Conservation (phyloP, 2,113 vertebrate genomes). For the Tapirus terrestris region DNA sequence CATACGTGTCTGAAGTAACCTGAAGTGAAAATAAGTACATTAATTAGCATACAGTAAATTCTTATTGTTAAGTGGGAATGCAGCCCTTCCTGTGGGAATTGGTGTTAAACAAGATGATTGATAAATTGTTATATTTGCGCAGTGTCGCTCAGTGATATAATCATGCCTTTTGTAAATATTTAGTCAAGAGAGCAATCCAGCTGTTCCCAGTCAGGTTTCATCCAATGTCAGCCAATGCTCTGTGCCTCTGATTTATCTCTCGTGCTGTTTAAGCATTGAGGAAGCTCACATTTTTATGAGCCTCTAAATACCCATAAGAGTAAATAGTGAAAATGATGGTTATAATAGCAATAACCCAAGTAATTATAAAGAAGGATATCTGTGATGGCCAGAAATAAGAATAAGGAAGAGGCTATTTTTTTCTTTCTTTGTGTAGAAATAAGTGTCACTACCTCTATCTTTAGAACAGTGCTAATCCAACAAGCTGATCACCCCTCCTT, state of each 20-base stretch:
- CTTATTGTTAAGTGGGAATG: conserved; percentile 86
- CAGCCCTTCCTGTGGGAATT: conserved; percentile 85
- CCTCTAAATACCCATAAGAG: conserved; percentile 88
- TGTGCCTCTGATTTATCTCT: conserved; percentile 88
- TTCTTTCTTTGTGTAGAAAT: conserved; percentile 61
- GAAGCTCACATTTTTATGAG: conserved; percentile 89
- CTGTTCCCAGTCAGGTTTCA: conserved; percentile 90
- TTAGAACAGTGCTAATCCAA: background rate
- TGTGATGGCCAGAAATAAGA: conserved; percentile 76
- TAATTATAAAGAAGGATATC: conserved; percentile 85
- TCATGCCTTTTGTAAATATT: conserved; percentile 91
- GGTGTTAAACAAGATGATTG: conserved; percentile 89
- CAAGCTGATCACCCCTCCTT: background rate
- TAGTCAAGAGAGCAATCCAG: conserved; percentile 91
- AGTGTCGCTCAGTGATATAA: conserved; percentile 89
- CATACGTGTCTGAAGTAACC: conserved; percentile 77
- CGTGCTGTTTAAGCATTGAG: conserved; percentile 84
- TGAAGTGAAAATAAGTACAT: conserved; percentile 83
- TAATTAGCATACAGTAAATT: conserved; percentile 87
- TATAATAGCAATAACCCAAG: conserved; percentile 84
- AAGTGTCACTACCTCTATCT: background rate
- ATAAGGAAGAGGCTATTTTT: conserved; percentile 63
- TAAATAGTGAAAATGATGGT: conserved; percentile 85
- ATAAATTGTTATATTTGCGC: conserved; percentile 90
- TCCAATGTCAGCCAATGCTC: conserved; percentile 85